Percentiles rank a stretch among this genome's conserved stretches.
These are phyloP conservation scores for Clostera curtula DNA, from an alignment of 2,888 invertebrate species.

Conservation along the genomic window DNA sequence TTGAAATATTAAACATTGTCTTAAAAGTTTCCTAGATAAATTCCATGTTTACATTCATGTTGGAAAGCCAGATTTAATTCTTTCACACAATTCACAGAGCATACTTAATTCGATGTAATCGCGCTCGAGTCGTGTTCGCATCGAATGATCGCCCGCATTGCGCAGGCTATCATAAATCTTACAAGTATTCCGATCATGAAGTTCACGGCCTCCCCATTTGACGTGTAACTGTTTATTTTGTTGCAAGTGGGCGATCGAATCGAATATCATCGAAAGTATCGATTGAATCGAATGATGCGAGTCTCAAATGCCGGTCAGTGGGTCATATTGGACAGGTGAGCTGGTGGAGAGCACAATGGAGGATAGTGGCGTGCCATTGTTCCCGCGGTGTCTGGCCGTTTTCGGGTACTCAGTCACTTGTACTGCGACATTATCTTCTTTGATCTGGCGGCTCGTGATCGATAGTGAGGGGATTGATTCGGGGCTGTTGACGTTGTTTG, in stretches of 20 bases:
- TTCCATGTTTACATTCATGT: no score
- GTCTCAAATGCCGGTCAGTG: conserved; percentile 46
- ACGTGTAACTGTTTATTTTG: conserved; percentile 37
- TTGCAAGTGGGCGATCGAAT: conserved; percentile 40
- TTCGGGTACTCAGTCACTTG: conserved; percentile 23
- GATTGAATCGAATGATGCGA: conserved; percentile 30
- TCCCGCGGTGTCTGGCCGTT: conserved; percentile 26
- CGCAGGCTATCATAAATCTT: conserved; percentile 31
- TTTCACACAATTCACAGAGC: no score
- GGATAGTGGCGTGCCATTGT: conserved; percentile 32
- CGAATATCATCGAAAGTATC: conserved; percentile 42
- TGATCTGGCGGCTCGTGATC: conserved; percentile 35
- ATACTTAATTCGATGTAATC: conserved; percentile 16
- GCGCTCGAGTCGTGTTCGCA: conserved; percentile 14
- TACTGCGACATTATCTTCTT: conserved; percentile 38
- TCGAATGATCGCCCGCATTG: conserved; percentile 15
- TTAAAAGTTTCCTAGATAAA: no score
- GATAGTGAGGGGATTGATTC: conserved; percentile 27
- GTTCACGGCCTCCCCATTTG: conserved; percentile 38
- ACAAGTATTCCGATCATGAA: conserved; percentile 31
- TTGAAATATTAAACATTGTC: no score
- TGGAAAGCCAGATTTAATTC: no score
- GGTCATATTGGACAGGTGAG: conserved; percentile 51
- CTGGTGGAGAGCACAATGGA: conserved; percentile 32
- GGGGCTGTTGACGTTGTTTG: conserved; percentile 11